These are phyloP conservation scores for Xylocopa sonorina DNA, from an alignment of 1,140 invertebrate species.

Conservation along the genomic window DNA sequence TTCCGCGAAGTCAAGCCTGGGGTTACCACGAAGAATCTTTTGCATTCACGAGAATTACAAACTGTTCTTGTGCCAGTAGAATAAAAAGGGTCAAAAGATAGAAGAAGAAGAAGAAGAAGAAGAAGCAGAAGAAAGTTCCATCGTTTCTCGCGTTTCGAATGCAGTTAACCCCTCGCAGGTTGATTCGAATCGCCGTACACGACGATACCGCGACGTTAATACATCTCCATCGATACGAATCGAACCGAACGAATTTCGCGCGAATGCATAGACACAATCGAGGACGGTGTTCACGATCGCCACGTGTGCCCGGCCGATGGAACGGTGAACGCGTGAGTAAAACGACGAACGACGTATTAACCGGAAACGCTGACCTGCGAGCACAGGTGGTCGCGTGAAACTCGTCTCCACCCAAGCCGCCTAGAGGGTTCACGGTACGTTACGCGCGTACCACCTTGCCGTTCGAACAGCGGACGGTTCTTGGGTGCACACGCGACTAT, in stretches of 20 bases:
- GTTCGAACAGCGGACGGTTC: slow-evolving; percentile 28
- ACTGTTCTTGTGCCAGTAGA: no score
- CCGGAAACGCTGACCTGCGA: slow-evolving; percentile 37
- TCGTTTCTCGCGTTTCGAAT: no score
- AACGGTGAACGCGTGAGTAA: slow-evolving; percentile 26
- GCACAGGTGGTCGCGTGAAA: slow-evolving; percentile 42
- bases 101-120: no score
- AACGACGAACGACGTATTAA: slow-evolving; percentile 8
- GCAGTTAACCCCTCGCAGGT: no score
- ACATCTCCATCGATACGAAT: no score
- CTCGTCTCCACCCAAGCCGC: slow-evolving; percentile 34
- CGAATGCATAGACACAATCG: neutral
- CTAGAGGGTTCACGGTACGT: slow-evolving; percentile 58
- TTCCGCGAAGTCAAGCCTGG: neutral
- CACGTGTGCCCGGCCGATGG: neutral
- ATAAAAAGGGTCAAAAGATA: no score
- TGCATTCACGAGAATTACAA: neutral
- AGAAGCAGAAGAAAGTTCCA: no score
- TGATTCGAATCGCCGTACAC: no score
- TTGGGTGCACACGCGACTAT: slow-evolving; percentile 7
- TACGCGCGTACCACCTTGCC: slow-evolving; percentile 56
- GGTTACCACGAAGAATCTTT: neutral
- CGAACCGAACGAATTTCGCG: neutral
- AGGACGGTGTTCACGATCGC: neutral
- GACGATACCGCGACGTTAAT: no score